Percentiles rank a stretch among this genome's conserved stretches.
phyloP scores from a whole-genome alignment of 92 coral and sea anemone species.

The Diadumene lineata region DNA sequence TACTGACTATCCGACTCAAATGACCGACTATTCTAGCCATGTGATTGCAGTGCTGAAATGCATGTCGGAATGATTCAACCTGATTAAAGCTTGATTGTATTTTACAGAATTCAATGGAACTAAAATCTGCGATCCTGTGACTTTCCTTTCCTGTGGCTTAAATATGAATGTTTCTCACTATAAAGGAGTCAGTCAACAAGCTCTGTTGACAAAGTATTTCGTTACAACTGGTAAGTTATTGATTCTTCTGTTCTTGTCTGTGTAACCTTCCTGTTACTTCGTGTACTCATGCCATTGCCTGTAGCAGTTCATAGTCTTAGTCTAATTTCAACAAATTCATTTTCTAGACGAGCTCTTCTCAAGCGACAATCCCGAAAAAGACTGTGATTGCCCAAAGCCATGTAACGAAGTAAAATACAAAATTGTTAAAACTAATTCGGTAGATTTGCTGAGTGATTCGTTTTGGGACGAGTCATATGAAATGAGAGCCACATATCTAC shows the following conservation, averaged over 20 bases:
- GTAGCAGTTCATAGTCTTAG: background rate
- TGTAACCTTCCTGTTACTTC: background rate
- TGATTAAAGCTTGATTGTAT: too few relatives aligned
- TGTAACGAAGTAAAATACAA: background rate
- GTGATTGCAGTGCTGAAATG: too few relatives aligned
- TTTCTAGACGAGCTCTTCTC: background rate
- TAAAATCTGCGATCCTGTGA: background rate
- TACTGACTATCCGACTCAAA: too few relatives aligned
- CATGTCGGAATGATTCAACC: too few relatives aligned
- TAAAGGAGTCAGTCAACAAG: background rate
- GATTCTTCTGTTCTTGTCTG: background rate
- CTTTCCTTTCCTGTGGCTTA: background rate
- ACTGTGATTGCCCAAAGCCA: background rate
- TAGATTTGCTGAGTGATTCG: background rate
- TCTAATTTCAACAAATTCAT: background rate
- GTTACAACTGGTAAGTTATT: background rate
- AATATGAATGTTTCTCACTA: background rate
- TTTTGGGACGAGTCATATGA: background rate
- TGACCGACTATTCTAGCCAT: too few relatives aligned
- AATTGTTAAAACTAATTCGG: background rate
- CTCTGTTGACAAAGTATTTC: background rate
- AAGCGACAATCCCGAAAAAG: background rate
- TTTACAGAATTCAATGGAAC: slow-evolving; percentile 1
- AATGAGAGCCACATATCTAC: background rate
- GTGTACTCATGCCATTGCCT: background rate